Conservation (phyloP, 2,113 vertebrate species). For the Sorex araneus region DNA sequence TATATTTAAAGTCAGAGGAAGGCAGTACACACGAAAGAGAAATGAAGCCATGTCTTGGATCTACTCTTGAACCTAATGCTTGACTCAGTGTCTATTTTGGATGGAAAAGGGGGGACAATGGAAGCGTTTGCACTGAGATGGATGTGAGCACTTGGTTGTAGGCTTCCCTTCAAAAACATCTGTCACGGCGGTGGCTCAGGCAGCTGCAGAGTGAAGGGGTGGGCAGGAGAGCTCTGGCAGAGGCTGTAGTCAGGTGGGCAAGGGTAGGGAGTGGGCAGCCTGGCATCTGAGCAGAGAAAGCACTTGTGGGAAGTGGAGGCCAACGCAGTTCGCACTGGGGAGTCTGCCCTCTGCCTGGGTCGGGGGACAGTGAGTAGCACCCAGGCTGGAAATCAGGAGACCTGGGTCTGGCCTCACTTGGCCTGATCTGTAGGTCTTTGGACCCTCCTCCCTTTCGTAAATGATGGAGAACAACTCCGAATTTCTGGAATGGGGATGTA, state of each 20-base stretch:
- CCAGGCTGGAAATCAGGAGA: background rate
- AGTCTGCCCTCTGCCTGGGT: background rate
- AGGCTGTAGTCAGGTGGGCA: background rate
- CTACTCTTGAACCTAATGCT: background rate
- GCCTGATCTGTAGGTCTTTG: background rate
- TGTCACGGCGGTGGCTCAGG: background rate
- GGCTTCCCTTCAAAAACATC: background rate
- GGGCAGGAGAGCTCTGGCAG: accelerated
- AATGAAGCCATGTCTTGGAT: background rate
- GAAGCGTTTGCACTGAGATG: background rate
- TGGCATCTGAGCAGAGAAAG: background rate
- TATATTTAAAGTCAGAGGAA: conserved; percentile 15
- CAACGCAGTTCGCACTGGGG: background rate
- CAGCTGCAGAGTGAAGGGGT: background rate
- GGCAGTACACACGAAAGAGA: conserved; percentile 10
- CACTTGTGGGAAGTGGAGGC: background rate
- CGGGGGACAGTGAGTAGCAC: background rate
- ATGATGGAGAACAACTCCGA: background rate
- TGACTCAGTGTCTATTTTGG: background rate
- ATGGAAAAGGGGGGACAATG: background rate
- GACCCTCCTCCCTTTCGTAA: background rate
- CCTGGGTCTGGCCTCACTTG: background rate
- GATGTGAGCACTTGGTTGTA: conserved; percentile 2
- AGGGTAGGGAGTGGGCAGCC: background rate
- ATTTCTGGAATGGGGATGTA: background rate